Percentiles rank a stretch among this genome's conserved stretches.
phyloP scores from a whole-genome alignment of 2,113 vertebrate genomes.

The Miniopterus natalensis region DNA sequence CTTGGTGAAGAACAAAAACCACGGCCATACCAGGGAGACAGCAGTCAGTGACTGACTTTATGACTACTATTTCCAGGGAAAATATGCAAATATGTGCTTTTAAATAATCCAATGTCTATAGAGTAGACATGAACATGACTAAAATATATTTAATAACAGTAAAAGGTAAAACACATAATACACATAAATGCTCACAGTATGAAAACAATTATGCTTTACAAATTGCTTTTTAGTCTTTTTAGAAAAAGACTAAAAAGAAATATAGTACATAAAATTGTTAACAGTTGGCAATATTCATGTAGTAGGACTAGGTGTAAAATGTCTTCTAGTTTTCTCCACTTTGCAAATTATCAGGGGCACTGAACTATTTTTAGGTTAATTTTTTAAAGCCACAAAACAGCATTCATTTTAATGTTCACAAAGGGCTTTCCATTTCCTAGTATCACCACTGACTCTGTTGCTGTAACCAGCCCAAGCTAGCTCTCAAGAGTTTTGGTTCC shows the following conservation, averaged over 20 bases:
- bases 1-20: constrained; percentile 1
- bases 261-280: not conserved
- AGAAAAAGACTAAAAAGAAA: constrained; percentile 52
- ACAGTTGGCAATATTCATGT: constrained; percentile 22
- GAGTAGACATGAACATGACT: constrained; percentile 24
- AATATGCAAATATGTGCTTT: constrained; percentile 39
- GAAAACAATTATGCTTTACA: constrained; percentile 26
- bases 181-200: not conserved
- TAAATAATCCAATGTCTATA: constrained; percentile 4
- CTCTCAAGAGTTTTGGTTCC: not conserved
- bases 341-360: constrained; percentile 50
- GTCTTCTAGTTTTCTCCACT: constrained; percentile 2
- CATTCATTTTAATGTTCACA: not conserved
- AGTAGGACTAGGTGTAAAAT: not conserved
- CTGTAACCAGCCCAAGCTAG: not conserved
- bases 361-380: constrained; percentile 39
- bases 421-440: not conserved
- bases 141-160: not conserved
- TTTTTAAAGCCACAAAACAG: constrained; percentile 5
- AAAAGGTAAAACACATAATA: not conserved
- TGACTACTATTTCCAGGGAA: constrained; percentile 15
- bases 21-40: not conserved
- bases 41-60: not conserved
- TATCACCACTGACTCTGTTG: not conserved
- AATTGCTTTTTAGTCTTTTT: not conserved